phyloP scores from a whole-genome alignment of 1,140 invertebrate species.

The Drosophila pruinosa region DNA sequence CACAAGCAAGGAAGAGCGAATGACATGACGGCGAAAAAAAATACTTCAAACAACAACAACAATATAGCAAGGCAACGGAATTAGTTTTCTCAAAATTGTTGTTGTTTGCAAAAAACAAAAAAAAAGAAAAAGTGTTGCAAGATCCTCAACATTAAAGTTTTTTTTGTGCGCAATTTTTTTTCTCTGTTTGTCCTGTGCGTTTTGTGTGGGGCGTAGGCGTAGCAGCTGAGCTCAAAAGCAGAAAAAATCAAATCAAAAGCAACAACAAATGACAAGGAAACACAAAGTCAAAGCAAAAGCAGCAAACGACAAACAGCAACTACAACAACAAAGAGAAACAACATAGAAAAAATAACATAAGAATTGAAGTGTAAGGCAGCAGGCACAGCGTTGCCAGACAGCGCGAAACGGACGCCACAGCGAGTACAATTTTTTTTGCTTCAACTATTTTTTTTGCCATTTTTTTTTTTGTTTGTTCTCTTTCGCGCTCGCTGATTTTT shows the following conservation, averaged over 20 bases:
- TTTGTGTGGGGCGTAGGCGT: conserved; percentile 16
- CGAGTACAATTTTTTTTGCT: conserved; percentile 30
- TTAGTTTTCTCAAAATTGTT: too few relatives aligned
- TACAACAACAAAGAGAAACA: background rate
- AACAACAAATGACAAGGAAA: too few relatives aligned
- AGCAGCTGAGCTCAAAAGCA: background rate
- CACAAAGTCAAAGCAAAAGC: background rate
- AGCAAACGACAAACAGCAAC: conserved; percentile 12
- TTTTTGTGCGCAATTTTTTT: background rate
- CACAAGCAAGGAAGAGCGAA: background rate
- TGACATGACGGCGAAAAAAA: conserved; percentile 18
- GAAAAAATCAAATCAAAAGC: background rate
- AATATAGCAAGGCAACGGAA: background rate
- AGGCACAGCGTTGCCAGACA: conserved; percentile 50
- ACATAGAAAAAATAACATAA: background rate
- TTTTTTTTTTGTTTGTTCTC: conserved; percentile 3
- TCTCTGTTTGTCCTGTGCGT: too few relatives aligned
- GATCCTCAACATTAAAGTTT: too few relatives aligned
- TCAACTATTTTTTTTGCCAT: background rate
- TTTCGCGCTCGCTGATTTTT: conserved; percentile 34
- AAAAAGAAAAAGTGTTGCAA: background rate
- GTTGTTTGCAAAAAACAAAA: too few relatives aligned
- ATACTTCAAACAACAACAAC: conserved; percentile 13
- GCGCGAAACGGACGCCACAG: conserved; percentile 12
- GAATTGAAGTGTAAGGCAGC: background rate